Percentiles rank a stretch among this genome's conserved stretches.
Evolutionary conservation across 1,140 invertebrate species (phyloP).

Genomic region (Hyposmocoma kahamanoa): DNA sequence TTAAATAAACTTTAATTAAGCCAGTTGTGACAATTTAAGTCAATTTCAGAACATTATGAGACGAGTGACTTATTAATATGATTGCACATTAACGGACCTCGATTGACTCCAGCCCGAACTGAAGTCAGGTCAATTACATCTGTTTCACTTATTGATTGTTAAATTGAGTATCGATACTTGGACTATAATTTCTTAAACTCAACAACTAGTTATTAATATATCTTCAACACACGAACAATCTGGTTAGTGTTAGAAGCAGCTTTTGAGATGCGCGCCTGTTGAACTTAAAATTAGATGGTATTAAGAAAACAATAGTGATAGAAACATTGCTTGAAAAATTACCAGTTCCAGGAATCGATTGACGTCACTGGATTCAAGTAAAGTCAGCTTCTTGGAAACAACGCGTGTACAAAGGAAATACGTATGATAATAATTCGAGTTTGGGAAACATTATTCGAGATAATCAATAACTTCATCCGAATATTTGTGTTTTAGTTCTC

Average conservation of each 20-base stretch:
- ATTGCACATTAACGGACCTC: constrained; percentile 19
- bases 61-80: constrained; percentile 37
- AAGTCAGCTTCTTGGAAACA: constrained; percentile 40
- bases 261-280: not conserved
- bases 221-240: no score
- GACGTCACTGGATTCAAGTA: constrained; percentile 42
- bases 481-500: no score
- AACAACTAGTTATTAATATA: no score
- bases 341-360: constrained; percentile 26
- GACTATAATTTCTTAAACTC: no score
- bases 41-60: constrained; percentile 50
- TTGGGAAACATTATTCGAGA: no score
- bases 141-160: constrained; percentile 18
- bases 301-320: constrained; percentile 25
- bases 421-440: no score
- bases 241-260: no score
- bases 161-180: not conserved
- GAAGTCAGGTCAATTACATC: constrained; percentile 33
- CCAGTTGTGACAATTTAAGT: constrained; percentile 41
- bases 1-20: constrained; percentile 48
- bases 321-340: constrained; percentile 24
- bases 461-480: no score
- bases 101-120: constrained; percentile 22
- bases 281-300: constrained; percentile 4
- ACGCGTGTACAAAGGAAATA: no score